Evolutionary conservation across 2,113 vertebrate genomes (phyloP).

Genomic region (Melospiza georgiana): DNA sequence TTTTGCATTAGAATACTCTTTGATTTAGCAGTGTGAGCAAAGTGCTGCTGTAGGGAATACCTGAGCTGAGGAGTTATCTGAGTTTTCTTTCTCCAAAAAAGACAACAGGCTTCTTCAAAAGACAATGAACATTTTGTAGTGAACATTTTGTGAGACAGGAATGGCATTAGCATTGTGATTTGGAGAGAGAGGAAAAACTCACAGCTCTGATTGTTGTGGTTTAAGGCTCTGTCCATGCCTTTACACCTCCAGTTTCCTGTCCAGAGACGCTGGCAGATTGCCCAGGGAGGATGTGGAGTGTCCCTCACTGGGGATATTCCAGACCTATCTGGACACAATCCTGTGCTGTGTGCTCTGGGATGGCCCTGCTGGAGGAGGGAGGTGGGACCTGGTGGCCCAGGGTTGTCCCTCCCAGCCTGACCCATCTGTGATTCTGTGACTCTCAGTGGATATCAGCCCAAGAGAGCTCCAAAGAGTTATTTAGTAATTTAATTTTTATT

Average conservation of each 20-base stretch:
- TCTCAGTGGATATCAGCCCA: not conserved
- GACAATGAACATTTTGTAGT: not conserved
- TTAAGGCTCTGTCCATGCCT: not conserved
- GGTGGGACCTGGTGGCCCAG: not conserved
- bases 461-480: not conserved
- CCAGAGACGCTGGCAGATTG: not conserved
- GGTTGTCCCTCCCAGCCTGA: not conserved
- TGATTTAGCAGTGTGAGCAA: slow-evolving; percentile 7
- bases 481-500: not conserved
- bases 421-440: not conserved
- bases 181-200: not conserved
- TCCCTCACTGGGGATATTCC: not conserved
- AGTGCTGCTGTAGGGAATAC: slow-evolving; percentile 3
- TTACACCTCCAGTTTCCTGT: not conserved
- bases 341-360: fast-evolving
- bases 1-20: slow-evolving; percentile 12
- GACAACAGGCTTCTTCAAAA: not conserved
- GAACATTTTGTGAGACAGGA: not conserved
- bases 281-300: not conserved
- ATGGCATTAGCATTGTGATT: not conserved
- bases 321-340: not conserved
- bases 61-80: not conserved
- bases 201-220: not conserved
- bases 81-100: not conserved
- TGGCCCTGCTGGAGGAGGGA: not conserved